phyloP scores from a whole-genome alignment of 2,113 vertebrate genomes.

The Corynorhinus townsendii region DNA sequence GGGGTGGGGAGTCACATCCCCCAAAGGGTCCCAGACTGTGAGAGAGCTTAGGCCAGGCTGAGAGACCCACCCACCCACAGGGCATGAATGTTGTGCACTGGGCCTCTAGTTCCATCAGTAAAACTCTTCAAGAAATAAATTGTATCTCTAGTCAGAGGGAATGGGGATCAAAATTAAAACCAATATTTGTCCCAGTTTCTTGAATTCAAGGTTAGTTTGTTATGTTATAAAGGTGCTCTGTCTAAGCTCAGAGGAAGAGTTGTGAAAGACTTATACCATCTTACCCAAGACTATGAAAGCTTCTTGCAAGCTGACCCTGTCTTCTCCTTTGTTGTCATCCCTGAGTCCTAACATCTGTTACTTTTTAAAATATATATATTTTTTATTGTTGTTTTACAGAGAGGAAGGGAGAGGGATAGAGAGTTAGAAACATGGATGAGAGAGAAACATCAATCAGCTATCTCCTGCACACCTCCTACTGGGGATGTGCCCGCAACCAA shows the following conservation, averaged over 20 bases:
- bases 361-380: too few species aligned
- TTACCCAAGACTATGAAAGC: neutral
- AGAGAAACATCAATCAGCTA: too few species aligned
- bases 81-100: too few species aligned
- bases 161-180: neutral
- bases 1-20: too few species aligned
- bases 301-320: neutral
- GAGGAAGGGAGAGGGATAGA: too few species aligned
- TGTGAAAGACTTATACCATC: accelerated
- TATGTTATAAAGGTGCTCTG: neutral
- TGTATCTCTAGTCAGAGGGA: neutral
- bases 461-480: too few species aligned
- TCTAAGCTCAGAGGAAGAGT: neutral
- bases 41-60: too few species aligned
- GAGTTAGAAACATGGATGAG: too few species aligned
- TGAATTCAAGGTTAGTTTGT: neutral
- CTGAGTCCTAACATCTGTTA: neutral
- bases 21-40: too few species aligned
- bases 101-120: neutral
- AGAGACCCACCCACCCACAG: too few species aligned
- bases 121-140: neutral
- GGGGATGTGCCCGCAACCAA: too few species aligned
- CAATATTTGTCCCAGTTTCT: neutral
- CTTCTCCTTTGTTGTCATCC: neutral
- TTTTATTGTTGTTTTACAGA: too few species aligned